Conservation (phyloP, 2,113 vertebrate genomes). For the Pterophyllum scalare region DNA sequence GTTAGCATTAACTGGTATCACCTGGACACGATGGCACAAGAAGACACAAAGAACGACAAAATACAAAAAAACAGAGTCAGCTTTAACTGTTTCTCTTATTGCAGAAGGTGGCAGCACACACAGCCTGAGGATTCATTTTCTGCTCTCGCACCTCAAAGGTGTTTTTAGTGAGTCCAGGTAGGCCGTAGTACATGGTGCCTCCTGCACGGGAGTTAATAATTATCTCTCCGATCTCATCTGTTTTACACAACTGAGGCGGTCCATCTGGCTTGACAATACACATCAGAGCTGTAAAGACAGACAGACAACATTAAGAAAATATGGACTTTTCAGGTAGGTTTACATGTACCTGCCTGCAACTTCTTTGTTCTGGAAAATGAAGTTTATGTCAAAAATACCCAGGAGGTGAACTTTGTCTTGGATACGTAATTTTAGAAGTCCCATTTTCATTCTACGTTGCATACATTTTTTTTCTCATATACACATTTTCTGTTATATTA, state of each 20-base stretch:
- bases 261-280: conserved; percentile 95
- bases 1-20: conserved; percentile 89
- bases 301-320: background rate
- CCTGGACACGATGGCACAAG: conserved; percentile 76
- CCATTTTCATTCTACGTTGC: background rate
- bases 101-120: background rate
- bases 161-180: conserved; percentile 94
- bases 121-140: background rate
- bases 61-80: background rate
- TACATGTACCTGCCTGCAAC: background rate
- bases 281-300: conserved; percentile 88
- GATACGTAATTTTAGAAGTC: background rate
- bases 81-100: background rate
- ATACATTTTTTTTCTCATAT: background rate
- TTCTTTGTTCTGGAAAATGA: background rate
- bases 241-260: conserved; percentile 93
- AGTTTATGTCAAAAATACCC: background rate
- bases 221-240: conserved; percentile 97
- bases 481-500: background rate
- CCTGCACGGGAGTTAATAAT: conserved; percentile 94
- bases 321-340: background rate
- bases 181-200: conserved; percentile 95
- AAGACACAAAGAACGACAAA: background rate
- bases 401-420: background rate
- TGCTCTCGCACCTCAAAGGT: conserved; percentile 90